Percentiles rank a stretch among this genome's conserved stretches.
These are phyloP conservation scores for Serranochromis macrocephalus DNA, from an alignment of 2,113 vertebrate species.

Conservation along the genomic window DNA sequence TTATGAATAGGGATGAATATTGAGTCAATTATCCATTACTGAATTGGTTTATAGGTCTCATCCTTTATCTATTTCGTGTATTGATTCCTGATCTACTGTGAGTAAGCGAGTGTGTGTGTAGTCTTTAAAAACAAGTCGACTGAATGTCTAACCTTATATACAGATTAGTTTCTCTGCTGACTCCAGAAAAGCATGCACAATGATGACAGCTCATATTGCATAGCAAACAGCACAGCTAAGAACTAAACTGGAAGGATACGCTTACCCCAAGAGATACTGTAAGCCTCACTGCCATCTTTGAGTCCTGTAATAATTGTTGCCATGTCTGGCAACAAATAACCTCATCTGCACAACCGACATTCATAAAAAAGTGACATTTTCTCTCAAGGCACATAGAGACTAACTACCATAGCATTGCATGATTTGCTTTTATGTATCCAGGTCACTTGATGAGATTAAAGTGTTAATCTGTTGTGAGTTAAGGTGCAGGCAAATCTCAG, in stretches of 20 bases:
- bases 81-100: neutral
- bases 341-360: neutral
- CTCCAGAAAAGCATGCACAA: neutral
- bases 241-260: neutral
- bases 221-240: neutral
- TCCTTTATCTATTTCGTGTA: neutral
- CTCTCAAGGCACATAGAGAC: neutral
- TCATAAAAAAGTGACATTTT: neutral
- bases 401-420: neutral
- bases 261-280: neutral
- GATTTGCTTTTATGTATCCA: conserved; percentile 26
- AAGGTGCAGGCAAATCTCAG: neutral
- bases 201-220: neutral
- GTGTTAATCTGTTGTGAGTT: conserved; percentile 16
- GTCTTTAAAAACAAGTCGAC: neutral
- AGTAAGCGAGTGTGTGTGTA: neutral
- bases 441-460: conserved; percentile 41
- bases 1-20: neutral
- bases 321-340: neutral
- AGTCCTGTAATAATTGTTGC: neutral
- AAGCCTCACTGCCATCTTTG: neutral
- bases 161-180: neutral
- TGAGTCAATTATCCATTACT: neutral
- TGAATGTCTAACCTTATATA: neutral
- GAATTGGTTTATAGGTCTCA: neutral